Percentiles rank a stretch among this genome's conserved stretches.
Conservation (phyloP, 2,888 invertebrate genomes). For the Caradrina kadenii region DNA sequence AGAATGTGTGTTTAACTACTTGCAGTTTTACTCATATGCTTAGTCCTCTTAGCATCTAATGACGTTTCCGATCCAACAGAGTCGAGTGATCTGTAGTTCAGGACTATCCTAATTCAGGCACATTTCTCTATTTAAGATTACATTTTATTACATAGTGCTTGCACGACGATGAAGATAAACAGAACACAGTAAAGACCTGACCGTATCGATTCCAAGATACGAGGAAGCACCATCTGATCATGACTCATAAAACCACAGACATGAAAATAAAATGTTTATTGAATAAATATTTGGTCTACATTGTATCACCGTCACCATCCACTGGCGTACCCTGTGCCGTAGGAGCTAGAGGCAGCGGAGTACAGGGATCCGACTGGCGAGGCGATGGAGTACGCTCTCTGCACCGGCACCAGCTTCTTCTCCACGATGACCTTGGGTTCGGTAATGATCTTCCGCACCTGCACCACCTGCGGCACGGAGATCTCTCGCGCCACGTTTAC, state of each 20-base stretch:
- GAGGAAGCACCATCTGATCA: too few species aligned
- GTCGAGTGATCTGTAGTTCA: too few species aligned
- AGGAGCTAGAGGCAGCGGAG: slow-evolving; percentile 20
- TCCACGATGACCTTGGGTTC: slow-evolving; percentile 52
- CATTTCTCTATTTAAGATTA: too few species aligned
- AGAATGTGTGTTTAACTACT: too few species aligned
- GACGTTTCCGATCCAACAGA: too few species aligned
- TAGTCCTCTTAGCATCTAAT: too few species aligned
- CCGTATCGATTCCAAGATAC: too few species aligned
- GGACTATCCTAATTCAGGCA: too few species aligned
- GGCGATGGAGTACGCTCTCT: slow-evolving; percentile 1
- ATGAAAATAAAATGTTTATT: slow-evolving; percentile 14
- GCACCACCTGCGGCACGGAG: slow-evolving; percentile 51
- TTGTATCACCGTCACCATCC: slow-evolving; percentile 19
- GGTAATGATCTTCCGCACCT: slow-evolving; percentile 51
- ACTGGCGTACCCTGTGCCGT: slow-evolving; percentile 40
- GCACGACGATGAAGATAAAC: too few species aligned
- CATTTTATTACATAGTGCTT: too few species aligned
- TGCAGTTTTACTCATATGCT: too few species aligned
- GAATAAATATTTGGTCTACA: slow-evolving; percentile 11
- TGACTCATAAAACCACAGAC: background rate
- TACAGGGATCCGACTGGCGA: slow-evolving; percentile 9
- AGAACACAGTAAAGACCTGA: too few species aligned
- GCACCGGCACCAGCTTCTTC: slow-evolving; percentile 50
- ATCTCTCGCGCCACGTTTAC: slow-evolving; percentile 58